Evolutionary conservation across 2,888 invertebrate genomes (phyloP), one percentile per base, ranked within the genome.

Genomic region (Zhuqinia jingwanae): DNA sequence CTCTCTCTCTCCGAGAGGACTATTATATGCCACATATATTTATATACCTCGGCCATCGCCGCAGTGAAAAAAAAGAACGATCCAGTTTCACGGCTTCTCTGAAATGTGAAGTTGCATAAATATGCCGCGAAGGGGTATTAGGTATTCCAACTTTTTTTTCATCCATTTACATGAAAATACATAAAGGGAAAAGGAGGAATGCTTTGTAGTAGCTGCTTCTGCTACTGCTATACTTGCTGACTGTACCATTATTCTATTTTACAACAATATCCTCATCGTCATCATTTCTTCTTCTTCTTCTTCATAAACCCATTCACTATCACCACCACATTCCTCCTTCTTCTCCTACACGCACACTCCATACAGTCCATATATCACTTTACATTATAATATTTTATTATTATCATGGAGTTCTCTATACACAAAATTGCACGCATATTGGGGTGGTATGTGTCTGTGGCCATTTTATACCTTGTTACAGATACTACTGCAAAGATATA

Each of bases 151-250:
- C 68, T 65, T 82, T 83, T 85, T 70, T 45, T n/a, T n/a, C n/a
- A 68, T 47, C 76, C 70, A 79, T 79, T 84, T 77, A 53, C 85
- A 79, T 79, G 77, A 84, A 84, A 84, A 65, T 56, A 84, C 53
- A 42, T 53, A 76, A 42, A 84, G 58, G 75, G 15, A 75, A n/a
- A 75, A 47, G 30, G 5, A 20, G 27, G 10, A 53, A 76, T 47
- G 53, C 65, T 63, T 63, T 63, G 10, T 53, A 42, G 22, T 22
- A 17, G 17, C 70, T 47, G 70, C 53, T n/a, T 30, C 25, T 3
- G 17, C 42, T 70, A 20, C n/a, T 11, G 10, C 11, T 50, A n/a
- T 27, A n/a, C 13, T 45, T 20, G 22, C 25, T 50, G 25, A 22
- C 11, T 36, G 27, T 73, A 50, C 50, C 20, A 36, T 6, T 36